Conservation (phyloP, 2,113 vertebrate genomes). For the Deroptyus accipitrinus region DNA sequence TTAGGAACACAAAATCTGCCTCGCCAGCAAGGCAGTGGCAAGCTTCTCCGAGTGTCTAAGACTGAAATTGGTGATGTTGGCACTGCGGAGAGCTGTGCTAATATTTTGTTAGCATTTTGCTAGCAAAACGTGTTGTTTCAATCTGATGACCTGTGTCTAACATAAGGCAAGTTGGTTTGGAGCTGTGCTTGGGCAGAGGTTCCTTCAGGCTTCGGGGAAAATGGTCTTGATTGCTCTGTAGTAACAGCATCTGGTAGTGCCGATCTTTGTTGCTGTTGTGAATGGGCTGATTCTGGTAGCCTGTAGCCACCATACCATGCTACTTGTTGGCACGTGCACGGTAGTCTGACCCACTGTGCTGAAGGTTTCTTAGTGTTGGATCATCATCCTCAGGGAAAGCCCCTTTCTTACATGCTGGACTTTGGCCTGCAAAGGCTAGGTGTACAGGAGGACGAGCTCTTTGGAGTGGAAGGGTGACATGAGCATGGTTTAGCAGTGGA, state of each 20-base stretch:
- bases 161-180: neutral
- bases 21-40: conserved; percentile 5
- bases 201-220: neutral
- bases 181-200: neutral
- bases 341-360: neutral
- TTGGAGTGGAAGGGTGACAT: neutral
- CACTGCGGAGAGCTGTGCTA: neutral
- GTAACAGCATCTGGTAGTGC: neutral
- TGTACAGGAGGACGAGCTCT: neutral
- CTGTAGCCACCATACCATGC: fast-evolving
- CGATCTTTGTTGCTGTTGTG: fast-evolving
- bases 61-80: neutral
- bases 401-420: neutral
- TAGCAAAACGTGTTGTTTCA: neutral
- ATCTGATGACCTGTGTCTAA: neutral
- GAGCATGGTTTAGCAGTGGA: neutral
- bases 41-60: neutral
- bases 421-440: neutral
- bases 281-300: neutral
- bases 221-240: fast-evolving
- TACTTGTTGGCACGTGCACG: neutral
- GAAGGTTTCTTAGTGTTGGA: neutral
- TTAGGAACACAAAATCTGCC: conserved; percentile 48
- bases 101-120: neutral
- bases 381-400: neutral